Evolutionary conservation across 2,797 vertebrate species (phyloP), one percentile per base, ranked within the genome.

Genomic region (Onychomys leucogaster): DNA sequence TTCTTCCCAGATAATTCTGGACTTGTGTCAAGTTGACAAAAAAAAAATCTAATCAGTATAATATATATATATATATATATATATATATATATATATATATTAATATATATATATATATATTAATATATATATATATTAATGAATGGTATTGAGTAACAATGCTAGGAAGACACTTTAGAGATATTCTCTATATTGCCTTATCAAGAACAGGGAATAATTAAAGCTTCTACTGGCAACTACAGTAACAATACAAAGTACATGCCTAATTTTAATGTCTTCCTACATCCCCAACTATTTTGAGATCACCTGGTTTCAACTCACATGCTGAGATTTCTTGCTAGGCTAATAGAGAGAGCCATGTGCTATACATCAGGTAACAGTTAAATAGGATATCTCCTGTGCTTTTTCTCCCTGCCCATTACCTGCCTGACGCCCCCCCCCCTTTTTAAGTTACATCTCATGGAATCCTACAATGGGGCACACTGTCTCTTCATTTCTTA

Each of bases 181-280:
- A 61, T 77, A 89, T 65, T 95, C 59, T 96, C 61, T 75, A n/a
- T 85, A 80, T 29, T 81, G 59, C 37, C 94, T 97, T 89, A 94
- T 78, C 49, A 49, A 94, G 81, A 37, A n/a, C 65, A 75, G 76
- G 67, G 6, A 86, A 97, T 94, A 96, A 95, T 84, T 93, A 88
- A 23, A 23, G 77, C 84, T 94, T 95, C 59, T 96, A 94, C 13
- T 32, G 34, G 46, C 29, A 97, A 75, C 21, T 55, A 92, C 14
- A 55, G 41, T 94, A 69, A 76, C n/a, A 89, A 76, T 92, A 21
- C 81, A 73, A 91, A 5, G 23, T 82, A 73, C 46, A 82, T 84
- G 21, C 91, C 57, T 97, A 87, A 96, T 95, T 94, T 96, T 63
- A 83, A 9, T 77, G 52, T 84, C 73, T 97, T 96, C 82, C 34